These are phyloP conservation scores for Aphis gossypii DNA, from an alignment of 1,140 invertebrate genomes.

Conservation along the genomic window DNA sequence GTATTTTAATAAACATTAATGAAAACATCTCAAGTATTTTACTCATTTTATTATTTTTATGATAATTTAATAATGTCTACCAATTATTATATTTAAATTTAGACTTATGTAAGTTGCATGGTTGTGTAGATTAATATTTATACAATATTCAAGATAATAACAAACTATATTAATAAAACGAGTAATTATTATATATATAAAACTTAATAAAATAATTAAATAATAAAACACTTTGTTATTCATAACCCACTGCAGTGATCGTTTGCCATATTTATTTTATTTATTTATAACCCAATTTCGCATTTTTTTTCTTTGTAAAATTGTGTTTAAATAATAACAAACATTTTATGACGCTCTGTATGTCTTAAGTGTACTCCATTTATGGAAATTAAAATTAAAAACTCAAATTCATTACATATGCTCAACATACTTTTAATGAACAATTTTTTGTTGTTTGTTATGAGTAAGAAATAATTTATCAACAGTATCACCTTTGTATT, in stretches of 20 bases:
- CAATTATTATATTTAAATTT: background rate
- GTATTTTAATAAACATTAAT: background rate
- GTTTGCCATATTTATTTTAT: background rate
- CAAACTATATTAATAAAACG: background rate
- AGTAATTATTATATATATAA: background rate
- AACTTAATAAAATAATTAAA: background rate
- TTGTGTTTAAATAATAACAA: background rate
- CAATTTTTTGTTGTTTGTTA: background rate
- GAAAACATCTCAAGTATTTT: background rate
- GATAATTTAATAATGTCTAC: background rate
- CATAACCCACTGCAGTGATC: background rate
- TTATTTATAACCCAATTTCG: background rate
- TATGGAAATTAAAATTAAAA: background rate
- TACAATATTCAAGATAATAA: background rate
- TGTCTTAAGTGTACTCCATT: background rate
- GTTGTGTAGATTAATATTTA: background rate
- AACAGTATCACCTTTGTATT: background rate
- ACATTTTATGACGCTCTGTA: background rate
- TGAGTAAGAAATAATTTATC: background rate
- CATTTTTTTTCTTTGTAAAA: background rate
- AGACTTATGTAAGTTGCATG: background rate
- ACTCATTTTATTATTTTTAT: background rate
- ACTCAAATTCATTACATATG: background rate
- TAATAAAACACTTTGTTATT: background rate
- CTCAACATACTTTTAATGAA: background rate